Conservation (phyloP, 2,888 invertebrate species). For the Mactromeris polynyma region DNA sequence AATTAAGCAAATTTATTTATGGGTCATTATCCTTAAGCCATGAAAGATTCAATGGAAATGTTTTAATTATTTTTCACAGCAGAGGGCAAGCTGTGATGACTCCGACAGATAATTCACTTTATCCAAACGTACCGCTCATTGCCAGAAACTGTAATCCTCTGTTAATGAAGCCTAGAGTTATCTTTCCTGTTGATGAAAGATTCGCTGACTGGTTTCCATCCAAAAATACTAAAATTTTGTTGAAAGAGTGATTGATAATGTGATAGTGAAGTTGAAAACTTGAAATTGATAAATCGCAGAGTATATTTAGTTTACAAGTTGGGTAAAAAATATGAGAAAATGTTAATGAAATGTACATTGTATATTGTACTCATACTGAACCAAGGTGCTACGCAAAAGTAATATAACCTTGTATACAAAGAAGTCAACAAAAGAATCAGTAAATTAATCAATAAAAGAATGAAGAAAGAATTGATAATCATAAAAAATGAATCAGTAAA, state of each 20-base stretch:
- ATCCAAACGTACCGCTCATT: neutral
- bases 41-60: neutral
- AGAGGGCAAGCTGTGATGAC: neutral
- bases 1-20: neutral
- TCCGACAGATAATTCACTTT: neutral
- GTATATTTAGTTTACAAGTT: neutral
- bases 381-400: too few species aligned
- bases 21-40: neutral
- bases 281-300: constrained; percentile 13
- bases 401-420: too few species aligned
- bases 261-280: constrained; percentile 16
- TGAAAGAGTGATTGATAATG: neutral
- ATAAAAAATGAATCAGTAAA: too few species aligned
- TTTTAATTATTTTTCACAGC: constrained; percentile 15
- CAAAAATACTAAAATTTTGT: neutral
- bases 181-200: neutral
- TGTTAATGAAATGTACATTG: too few species aligned
- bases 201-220: neutral
- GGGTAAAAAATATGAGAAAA: too few species aligned
- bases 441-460: too few species aligned
- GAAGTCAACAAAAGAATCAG: too few species aligned
- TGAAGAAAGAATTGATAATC: too few species aligned
- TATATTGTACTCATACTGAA: too few species aligned
- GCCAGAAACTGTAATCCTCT: constrained; percentile 1
- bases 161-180: neutral